Conservation (phyloP, 1,140 invertebrate species). For the Drosophila busckii region DNA sequence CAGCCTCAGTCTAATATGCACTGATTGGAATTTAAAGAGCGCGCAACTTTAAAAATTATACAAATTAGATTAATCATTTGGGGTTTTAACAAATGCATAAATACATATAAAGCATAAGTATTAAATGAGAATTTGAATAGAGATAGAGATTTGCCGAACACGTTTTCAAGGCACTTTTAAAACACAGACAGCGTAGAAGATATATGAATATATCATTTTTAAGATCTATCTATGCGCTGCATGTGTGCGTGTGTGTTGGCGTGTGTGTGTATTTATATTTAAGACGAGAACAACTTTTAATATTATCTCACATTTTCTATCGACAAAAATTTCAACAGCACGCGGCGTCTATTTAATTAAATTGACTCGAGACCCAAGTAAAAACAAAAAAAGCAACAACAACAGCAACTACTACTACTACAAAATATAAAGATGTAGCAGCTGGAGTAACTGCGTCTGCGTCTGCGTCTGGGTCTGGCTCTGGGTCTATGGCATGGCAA, state of each 20-base stretch:
- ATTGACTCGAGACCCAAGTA: constrained; percentile 27
- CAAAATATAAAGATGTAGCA: background rate
- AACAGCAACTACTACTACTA: no score
- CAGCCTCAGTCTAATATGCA: no score
- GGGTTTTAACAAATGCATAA: constrained; percentile 20
- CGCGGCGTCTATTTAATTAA: constrained; percentile 45
- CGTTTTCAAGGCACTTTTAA: constrained; percentile 23
- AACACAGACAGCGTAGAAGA: no score
- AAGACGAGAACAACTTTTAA: constrained; percentile 29
- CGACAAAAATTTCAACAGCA: constrained; percentile 35
- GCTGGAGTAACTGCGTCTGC: constrained; percentile 8
- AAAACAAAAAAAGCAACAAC: constrained; percentile 5
- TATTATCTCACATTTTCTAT: constrained; percentile 43
- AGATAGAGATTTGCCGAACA: constrained; percentile 15
- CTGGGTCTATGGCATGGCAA: constrained; percentile 37
- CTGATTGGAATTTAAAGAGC: no score
- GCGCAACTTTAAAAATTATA: no score
- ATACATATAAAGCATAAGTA: constrained; percentile 11
- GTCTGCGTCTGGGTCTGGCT: constrained; percentile 13
- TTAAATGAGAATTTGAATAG: constrained; percentile 5
- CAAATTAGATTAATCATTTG: constrained; percentile 22
- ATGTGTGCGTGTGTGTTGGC: background rate
- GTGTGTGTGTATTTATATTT: background rate
- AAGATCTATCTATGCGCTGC: constrained; percentile 1
- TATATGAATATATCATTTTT: background rate